Evolutionary conservation across 1,140 invertebrate genomes (phyloP).

Genomic region (Brachionus paranguensis): DNA sequence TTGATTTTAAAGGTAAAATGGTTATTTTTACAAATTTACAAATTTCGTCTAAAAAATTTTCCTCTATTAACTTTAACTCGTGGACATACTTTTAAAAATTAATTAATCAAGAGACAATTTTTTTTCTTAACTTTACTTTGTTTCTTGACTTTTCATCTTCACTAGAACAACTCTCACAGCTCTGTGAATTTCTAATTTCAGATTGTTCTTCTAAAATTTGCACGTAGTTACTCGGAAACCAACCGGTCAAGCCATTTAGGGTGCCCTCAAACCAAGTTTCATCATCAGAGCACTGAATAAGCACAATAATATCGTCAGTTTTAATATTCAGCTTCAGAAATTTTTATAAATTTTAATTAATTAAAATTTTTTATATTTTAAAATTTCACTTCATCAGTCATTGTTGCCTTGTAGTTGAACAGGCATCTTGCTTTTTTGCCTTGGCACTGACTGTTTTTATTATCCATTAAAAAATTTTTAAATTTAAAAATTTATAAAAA

Average conservation of each 20-base stretch:
- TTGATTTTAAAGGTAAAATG: neutral
- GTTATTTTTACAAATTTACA: constrained; percentile 34
- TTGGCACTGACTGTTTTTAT: neutral
- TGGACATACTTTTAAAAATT: neutral
- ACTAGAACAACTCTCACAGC: neutral
- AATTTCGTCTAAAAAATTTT: constrained; percentile 34
- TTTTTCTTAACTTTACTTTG: neutral
- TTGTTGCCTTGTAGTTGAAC: constrained; percentile 9
- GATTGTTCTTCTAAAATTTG: neutral
- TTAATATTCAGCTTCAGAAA: constrained; percentile 30
- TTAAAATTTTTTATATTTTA: neutral
- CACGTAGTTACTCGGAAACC: constrained; percentile 97
- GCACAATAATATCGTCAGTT: constrained; percentile 90
- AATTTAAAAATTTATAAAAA: neutral
- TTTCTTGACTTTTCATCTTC: constrained; percentile 8
- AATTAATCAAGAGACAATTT: neutral
- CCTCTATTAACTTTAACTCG: neutral
- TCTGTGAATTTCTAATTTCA: neutral
- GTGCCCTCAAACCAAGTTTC: constrained; percentile 99
- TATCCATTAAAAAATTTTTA: neutral
- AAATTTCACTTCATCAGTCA: constrained; percentile 8
- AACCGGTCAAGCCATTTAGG: constrained; percentile 83
- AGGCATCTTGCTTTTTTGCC: constrained; percentile 23
- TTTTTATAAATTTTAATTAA: neutral
- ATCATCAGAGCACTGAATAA: constrained; percentile 81